A percentile compares a stretch with the other conserved stretches of the same genome.
These are phyloP conservation scores for Catocala fraxini DNA, from an alignment of 2,888 invertebrate genomes.

Conservation along the genomic window DNA sequence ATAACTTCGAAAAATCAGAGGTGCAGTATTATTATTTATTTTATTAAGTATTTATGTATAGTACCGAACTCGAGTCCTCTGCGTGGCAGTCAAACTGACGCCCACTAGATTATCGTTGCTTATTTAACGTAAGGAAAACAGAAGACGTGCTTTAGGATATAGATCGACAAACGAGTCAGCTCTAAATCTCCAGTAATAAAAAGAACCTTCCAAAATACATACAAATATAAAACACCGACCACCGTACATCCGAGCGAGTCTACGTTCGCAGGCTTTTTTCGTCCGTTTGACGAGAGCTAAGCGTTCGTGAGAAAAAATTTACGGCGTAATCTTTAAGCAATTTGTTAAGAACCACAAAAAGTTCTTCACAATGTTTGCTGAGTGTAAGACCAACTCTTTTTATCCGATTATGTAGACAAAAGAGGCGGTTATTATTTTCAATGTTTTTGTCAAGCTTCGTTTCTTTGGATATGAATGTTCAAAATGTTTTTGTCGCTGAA, in stretches of 20 bases:
- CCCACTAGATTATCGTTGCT: too few relatives aligned
- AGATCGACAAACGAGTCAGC: neutral
- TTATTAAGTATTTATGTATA: too few relatives aligned
- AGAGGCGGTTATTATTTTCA: constrained; percentile 43
- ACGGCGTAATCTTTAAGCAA: constrained; percentile 60
- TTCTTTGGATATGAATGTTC: too few relatives aligned
- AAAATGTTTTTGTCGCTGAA: too few relatives aligned
- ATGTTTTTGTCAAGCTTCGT: constrained; percentile 5
- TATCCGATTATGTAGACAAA: constrained; percentile 50
- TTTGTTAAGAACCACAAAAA: constrained; percentile 57
- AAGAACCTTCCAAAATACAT: neutral
- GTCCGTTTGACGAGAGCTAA: constrained; percentile 46
- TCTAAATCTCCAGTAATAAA: neutral
- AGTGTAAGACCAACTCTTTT: constrained; percentile 40
- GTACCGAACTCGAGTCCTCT: too few relatives aligned
- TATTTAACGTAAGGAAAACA: too few relatives aligned
- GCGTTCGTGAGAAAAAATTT: constrained; percentile 43
- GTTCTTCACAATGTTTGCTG: constrained; percentile 39
- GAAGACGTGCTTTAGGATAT: too few relatives aligned
- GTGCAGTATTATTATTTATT: too few relatives aligned
- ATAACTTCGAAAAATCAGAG: too few relatives aligned
- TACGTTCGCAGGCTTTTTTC: constrained; percentile 34
- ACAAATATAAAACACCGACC: constrained; percentile 1
- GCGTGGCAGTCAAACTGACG: too few relatives aligned
- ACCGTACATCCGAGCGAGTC: constrained; percentile 28